Evolutionary conservation across 2,797 vertebrate species (phyloP).

Genomic region (Coendou prehensilis): DNA sequence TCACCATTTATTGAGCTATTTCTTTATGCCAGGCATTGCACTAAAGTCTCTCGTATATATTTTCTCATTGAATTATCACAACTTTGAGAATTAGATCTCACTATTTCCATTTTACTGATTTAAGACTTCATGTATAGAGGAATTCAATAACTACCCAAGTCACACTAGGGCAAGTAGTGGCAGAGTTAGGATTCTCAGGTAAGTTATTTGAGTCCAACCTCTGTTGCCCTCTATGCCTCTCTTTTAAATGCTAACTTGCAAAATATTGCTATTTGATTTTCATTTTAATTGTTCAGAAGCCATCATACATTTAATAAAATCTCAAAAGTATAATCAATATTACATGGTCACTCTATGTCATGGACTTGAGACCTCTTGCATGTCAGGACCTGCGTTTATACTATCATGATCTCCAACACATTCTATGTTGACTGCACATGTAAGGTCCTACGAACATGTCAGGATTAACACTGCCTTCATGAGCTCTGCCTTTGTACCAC

Average conservation of each 20-base stretch:
- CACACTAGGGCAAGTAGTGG: background rate
- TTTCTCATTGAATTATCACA: background rate
- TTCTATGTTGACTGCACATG: background rate
- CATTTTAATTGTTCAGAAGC: slow-evolving; percentile 6
- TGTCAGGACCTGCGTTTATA: background rate
- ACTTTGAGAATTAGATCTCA: background rate
- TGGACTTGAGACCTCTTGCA: background rate
- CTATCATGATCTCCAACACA: background rate
- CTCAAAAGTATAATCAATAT: background rate
- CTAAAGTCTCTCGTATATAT: background rate
- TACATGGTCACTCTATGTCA: too few relatives aligned
- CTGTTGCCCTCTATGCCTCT: background rate
- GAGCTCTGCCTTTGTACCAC: background rate
- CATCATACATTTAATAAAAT: slow-evolving; percentile 14
- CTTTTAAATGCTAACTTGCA: background rate
- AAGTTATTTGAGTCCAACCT: background rate
- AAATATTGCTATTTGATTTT: background rate
- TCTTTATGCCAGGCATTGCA: slow-evolving; percentile 7
- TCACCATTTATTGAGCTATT: slow-evolving; percentile 31
- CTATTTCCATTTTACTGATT: background rate
- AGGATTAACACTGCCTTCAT: background rate
- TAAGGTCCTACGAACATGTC: background rate
- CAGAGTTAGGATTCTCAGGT: background rate
- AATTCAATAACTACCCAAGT: background rate
- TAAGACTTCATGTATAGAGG: background rate